Percentiles rank a stretch among this genome's conserved stretches.
Conservation (phyloP, 2,888 invertebrate species). For the Amphipyra berbera region DNA sequence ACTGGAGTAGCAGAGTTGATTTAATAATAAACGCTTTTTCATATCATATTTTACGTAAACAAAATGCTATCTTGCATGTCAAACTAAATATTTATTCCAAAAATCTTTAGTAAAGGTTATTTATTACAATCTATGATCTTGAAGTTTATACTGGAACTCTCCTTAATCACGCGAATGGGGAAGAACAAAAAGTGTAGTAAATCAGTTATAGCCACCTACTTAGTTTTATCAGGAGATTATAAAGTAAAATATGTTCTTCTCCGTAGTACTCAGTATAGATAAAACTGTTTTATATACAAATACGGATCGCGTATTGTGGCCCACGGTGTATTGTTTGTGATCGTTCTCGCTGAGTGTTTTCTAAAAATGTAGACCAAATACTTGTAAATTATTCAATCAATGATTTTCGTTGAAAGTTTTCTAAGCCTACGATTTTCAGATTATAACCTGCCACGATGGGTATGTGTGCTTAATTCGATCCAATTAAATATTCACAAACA, state of each 20-base stretch:
- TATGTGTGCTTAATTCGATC: conserved; percentile 27
- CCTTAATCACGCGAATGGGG: conserved; percentile 54
- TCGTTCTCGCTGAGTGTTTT: not conserved
- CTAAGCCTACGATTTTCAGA: conserved; percentile 13
- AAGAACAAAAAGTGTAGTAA: conserved; percentile 69
- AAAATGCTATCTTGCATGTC: not conserved
- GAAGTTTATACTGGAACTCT: conserved; percentile 56
- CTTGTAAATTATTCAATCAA: conserved; percentile 17
- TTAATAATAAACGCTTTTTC: conserved; percentile 47
- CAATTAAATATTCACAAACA: conserved; percentile 51
- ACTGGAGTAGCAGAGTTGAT: conserved; percentile 42
- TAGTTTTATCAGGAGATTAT: conserved; percentile 54
- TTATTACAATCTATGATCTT: conserved; percentile 30
- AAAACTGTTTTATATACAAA: conserved; percentile 47
- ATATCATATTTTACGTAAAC: not conserved
- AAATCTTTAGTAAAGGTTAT: not conserved
- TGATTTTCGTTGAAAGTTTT: conserved; percentile 11
- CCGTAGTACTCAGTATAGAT: conserved; percentile 19
- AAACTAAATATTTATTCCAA: not conserved
- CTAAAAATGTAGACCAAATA: conserved; percentile 8
- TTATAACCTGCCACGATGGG: conserved; percentile 4
- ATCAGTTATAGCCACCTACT: conserved; percentile 57
- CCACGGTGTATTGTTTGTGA: not conserved
- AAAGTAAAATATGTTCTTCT: conserved; percentile 21
- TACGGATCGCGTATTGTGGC: conserved; percentile 24